Conservation (phyloP, 2,888 invertebrate genomes). For the Onthophagus sagittarius region DNA sequence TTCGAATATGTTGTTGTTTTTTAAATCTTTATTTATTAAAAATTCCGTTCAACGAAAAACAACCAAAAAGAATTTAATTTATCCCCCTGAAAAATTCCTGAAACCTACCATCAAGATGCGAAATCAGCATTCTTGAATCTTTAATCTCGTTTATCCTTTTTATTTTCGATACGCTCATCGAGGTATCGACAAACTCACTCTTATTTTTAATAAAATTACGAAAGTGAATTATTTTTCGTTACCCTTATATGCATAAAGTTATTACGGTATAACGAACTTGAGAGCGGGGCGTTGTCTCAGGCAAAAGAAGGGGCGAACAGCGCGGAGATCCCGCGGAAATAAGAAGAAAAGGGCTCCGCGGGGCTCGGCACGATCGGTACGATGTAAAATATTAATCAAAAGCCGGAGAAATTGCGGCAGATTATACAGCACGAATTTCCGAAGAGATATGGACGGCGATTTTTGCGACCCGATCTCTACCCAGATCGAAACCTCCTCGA, state of each 20-base stretch:
- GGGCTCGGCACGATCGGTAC: not conserved
- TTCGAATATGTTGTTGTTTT: too few relatives aligned
- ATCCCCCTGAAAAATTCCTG: not conserved
- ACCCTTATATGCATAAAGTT: not conserved
- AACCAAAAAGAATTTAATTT: not conserved
- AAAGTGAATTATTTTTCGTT: not conserved
- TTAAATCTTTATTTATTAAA: too few relatives aligned
- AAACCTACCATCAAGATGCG: not conserved
- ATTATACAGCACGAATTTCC: not conserved
- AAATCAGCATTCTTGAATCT: not conserved
- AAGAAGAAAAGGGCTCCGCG: not conserved
- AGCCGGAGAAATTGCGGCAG: not conserved
- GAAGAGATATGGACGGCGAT: not conserved
- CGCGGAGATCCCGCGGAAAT: not conserved
- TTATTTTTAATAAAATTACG: not conserved
- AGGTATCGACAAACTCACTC: too few relatives aligned
- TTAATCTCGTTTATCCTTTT: not conserved
- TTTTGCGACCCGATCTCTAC: not conserved
- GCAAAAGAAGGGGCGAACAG: not conserved
- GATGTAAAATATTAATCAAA: not conserved
- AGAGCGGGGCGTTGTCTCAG: not conserved
- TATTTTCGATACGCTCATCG: not conserved
- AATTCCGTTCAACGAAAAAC: not conserved
- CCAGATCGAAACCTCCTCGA: not conserved
- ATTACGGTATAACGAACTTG: not conserved